Evolutionary conservation across 2,797 vertebrate species (phyloP), one percentile per base, ranked within the genome.

Genomic region (Pogoniulus pusillus): DNA sequence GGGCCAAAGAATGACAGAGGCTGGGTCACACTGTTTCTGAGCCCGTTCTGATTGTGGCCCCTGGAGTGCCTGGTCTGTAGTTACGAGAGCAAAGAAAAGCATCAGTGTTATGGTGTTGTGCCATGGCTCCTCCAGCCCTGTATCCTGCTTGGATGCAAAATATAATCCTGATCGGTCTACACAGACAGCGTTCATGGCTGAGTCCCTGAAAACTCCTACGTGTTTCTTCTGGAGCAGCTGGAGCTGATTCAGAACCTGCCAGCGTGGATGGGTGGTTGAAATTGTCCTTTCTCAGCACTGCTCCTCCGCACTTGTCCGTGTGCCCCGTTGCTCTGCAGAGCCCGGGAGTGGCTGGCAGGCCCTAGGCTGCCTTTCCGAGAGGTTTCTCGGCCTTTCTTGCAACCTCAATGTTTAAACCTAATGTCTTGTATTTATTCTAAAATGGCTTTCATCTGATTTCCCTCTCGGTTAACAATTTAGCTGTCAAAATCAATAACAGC

Each of bases 401-500:
- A 94, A 95, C 88, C 91, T 72, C 85, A 17, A 93, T 87, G 95
- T 96, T 96, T 96, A 93, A 97, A 95, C 95, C 89, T 93, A 91
- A 91, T 94, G 95, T 94, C 97, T 97, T 95, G 95, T 96, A 97
- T 97, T 97, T 97, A 97, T 96, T 96, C 96, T 93, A 77, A 96
- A 96, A 97, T 95, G 95, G 90, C 97, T 97, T 97, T 97, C 97
- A 98, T 97, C 97, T 97, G 96, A 97, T 96, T 95, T 87, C 94
- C 91, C 94, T 90, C 92, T 95, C 94, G 72, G 96, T 94, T 93
- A 94, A 95, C 97, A 97, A 97, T 98, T 97, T 97, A 97, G 96
- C 95, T 97, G 97, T 98, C 97, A 97, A 85, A 96, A 71, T 88
- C 96, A 97, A 97, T 97, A 97, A 97, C 79, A 87, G 91, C 94